Evolutionary conservation across 2,888 invertebrate species (phyloP).

Genomic region (Callyntrura sp.): DNA sequence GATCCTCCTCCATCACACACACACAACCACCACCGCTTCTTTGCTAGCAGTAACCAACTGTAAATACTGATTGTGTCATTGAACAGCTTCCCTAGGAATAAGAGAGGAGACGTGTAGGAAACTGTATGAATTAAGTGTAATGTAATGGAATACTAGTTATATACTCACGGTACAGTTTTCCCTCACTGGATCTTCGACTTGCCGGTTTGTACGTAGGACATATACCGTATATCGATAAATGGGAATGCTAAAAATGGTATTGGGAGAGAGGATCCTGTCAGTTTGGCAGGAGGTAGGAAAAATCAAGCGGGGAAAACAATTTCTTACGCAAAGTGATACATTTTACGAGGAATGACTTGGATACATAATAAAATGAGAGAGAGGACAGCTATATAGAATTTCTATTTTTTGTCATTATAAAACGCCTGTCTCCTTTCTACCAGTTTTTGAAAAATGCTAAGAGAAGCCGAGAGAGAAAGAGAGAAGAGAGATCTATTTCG

Average conservation of each 20-base stretch:
- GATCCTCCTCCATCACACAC: constrained; percentile 17
- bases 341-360: background rate
- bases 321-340: too few relatives aligned
- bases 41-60: too few relatives aligned
- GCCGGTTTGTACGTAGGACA: background rate
- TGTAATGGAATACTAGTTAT: constrained; percentile 25
- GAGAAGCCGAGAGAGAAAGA: too few relatives aligned
- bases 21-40: background rate
- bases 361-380: background rate
- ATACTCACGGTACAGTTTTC: background rate
- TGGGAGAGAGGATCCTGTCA: too few relatives aligned
- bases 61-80: background rate
- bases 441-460: too few relatives aligned
- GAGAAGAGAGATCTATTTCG: constrained; percentile 42
- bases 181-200: background rate
- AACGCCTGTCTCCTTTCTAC: background rate
- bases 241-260: too few relatives aligned
- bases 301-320: too few relatives aligned
- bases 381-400: background rate
- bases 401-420: constrained; percentile 8
- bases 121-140: constrained; percentile 14
- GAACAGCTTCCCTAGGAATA: background rate
- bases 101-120: constrained; percentile 7
- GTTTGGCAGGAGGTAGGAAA: too few relatives aligned
- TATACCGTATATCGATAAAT: too few relatives aligned